Evolutionary conservation across 2,797 vertebrate species (phyloP), one percentile per base, ranked within the genome.

Genomic region (Rhynchotus rufescens): DNA sequence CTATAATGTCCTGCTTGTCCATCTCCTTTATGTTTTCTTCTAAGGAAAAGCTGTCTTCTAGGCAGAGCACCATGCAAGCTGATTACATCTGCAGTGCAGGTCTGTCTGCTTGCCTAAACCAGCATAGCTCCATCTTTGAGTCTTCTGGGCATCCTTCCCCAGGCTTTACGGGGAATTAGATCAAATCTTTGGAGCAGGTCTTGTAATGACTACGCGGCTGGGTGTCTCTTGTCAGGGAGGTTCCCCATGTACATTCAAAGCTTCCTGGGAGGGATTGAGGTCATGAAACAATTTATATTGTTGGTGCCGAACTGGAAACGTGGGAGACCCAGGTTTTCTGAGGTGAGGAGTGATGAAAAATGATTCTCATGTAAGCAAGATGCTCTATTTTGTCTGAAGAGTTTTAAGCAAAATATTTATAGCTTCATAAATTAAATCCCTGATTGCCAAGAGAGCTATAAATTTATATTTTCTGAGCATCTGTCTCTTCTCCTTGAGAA

Each of bases 81-180:
- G 47, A 9, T 54, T 73, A 30, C 20, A 69, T 16, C 25, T 67
- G 34, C 10, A 66, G 40, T 1, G 1, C 36, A 47, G 47, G 44
- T 42, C 40, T 0, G 2, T 12, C 73, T 32, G 32, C n/a, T 75
- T 0, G 0, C 0, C 0, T 36, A 60, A 80, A 69, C 36, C 38
- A 71, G n/a, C 30, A 56, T 44, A 64, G 49, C 34, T 79, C 17
- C 32, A 23, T 65, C 16, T 76, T 42, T n/a, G 10, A 71, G 44
- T 68, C 2, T 69, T 52, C 62, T 85, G 47, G 44, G 20, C 34
- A 86, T n/a, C 62, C 28, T 68, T 80, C 47, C 47, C 51, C 64
- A 73, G 4, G 45, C 75, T 80, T 92, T 56, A 60, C 17, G 38
- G 38, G 45, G 42, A 78, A 20, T 8, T 25, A 72, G 32, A 89